Evolutionary conservation across 30 jellyfish, hydroid and myxozoan species (phyloP).

Genomic region (Pelagia noctiluca): DNA sequence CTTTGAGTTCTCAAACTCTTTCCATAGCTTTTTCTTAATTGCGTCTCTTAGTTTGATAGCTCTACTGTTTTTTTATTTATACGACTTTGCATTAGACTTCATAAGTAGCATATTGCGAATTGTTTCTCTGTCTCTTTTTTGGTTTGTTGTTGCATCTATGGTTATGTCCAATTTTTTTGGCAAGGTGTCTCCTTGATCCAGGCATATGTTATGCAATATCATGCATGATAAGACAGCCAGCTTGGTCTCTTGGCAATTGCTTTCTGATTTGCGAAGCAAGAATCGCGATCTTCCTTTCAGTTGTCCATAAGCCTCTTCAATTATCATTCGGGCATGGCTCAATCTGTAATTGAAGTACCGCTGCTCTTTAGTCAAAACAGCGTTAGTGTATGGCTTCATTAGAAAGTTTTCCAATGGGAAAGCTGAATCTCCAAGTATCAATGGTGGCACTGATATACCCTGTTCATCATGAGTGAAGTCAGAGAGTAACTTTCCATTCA

Average conservation of each 20-base stretch:
- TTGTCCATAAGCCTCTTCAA: conserved; percentile 69
- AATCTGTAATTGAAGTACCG: conserved; percentile 61
- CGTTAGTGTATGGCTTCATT: conserved; percentile 67
- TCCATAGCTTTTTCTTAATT: conserved; percentile 41
- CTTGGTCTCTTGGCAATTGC: conserved; percentile 32
- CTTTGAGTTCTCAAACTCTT: conserved; percentile 23
- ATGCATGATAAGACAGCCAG: conserved; percentile 52
- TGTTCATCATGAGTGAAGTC: background rate
- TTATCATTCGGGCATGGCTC: conserved; percentile 71
- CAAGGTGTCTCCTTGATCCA: conserved; percentile 40
- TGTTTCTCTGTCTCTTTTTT: conserved; percentile 29
- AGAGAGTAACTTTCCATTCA: conserved; percentile 35
- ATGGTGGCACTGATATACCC: conserved; percentile 11
- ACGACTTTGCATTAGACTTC: background rate
- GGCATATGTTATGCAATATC: conserved; percentile 65
- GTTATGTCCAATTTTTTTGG: conserved; percentile 47
- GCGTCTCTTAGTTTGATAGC: conserved; percentile 42
- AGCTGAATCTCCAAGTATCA: conserved; percentile 61
- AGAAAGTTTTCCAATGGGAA: conserved; percentile 47
- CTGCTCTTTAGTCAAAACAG: conserved; percentile 1
- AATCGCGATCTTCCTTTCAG: conserved; percentile 70
- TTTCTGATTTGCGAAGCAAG: conserved; percentile 49
- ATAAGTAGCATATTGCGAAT: conserved; percentile 21
- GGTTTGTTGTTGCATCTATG: conserved; percentile 45
- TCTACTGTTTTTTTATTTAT: background rate